Conservation (phyloP, 2,113 vertebrate genomes). For the Sisor rabdophorus region DNA sequence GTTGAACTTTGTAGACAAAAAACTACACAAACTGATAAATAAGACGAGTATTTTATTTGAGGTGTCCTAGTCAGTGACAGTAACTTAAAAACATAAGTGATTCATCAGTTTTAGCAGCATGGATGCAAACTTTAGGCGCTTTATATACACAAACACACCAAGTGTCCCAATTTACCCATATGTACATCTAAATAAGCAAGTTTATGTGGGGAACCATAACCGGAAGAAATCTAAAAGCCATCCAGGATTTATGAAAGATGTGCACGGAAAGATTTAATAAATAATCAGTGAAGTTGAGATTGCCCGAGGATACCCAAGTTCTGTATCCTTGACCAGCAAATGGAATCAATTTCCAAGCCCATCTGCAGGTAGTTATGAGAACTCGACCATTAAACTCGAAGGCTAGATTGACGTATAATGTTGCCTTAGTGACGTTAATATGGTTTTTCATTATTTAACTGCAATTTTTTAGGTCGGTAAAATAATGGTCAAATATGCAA, state of each 20-base stretch:
- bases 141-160: background rate
- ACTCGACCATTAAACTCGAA: background rate
- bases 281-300: background rate
- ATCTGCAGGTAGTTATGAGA: background rate
- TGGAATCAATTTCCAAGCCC: background rate
- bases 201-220: background rate
- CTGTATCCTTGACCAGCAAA: background rate
- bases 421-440: background rate
- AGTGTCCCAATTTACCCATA: background rate
- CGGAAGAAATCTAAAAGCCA: background rate
- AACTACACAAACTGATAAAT: background rate
- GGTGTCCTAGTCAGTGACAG: background rate
- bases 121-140: background rate
- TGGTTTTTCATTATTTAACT: background rate
- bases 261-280: background rate
- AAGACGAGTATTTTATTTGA: background rate
- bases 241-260: background rate
- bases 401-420: background rate
- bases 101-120: background rate
- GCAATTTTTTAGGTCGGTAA: background rate
- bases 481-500: background rate
- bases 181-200: background rate
- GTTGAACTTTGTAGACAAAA: background rate
- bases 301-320: background rate
- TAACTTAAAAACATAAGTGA: background rate